Evolutionary conservation across 2,888 invertebrate species (phyloP).

Genomic region (Eupeodes luniger): DNA sequence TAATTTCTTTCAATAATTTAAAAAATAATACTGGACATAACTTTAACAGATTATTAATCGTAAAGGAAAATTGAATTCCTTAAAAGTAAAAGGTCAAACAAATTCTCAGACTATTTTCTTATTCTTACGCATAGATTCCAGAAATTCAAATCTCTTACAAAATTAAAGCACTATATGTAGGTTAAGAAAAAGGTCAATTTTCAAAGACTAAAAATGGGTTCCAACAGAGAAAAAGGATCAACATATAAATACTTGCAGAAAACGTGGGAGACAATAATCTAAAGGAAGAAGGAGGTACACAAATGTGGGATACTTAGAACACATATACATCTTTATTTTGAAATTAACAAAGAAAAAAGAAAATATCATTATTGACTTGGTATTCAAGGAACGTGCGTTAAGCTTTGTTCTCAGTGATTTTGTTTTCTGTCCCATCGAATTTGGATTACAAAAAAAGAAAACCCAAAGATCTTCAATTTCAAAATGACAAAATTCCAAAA

Average conservation of each 20-base stretch:
- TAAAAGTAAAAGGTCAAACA: neutral
- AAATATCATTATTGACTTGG: neutral
- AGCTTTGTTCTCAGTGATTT: constrained; percentile 26
- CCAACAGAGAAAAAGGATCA: constrained; percentile 1
- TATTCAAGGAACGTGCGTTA: constrained; percentile 13
- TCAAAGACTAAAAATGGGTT: neutral
- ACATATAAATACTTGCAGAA: constrained; percentile 8
- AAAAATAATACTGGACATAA: too few species aligned
- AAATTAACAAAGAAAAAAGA: constrained; percentile 6
- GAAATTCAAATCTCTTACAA: constrained; percentile 5
- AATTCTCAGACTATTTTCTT: neutral
- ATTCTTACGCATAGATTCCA: neutral
- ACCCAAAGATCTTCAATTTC: neutral
- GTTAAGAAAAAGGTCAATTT: neutral
- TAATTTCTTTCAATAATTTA: too few species aligned
- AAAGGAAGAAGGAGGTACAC: neutral
- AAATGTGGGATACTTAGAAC: neutral
- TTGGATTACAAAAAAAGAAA: neutral
- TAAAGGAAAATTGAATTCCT: too few species aligned
- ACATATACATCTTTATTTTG: neutral
- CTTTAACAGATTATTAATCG: too few species aligned
- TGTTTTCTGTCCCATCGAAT: constrained; percentile 23
- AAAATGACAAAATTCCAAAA: constrained; percentile 17
- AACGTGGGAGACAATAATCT: constrained; percentile 4
- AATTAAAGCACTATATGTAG: neutral